Base-by-base conservation (phyloP, 2,113 vertebrate species). In the Cygnus atratus region DNA sequence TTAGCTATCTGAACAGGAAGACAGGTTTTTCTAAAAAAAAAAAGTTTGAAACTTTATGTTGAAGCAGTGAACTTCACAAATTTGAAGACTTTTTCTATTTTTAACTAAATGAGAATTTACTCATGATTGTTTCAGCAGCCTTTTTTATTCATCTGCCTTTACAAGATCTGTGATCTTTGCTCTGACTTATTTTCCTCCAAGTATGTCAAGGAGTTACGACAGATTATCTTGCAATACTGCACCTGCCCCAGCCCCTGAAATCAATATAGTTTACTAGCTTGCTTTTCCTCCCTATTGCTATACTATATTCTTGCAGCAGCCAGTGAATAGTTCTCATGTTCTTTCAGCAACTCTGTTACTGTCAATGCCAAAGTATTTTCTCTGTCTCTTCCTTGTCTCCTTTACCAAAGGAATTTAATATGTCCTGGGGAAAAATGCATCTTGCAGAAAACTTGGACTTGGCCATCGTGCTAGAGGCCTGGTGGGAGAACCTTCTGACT, bases 401-500 rank as follows among this genome's bases (percentile, higher is more conserved):
- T 89, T 94, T 71, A 90, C 50, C 96, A 73, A 96, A 94, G 61
- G 90, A 90, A 62, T 91, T 19, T 94, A 90, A 82, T 87, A 67
- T 91, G 92, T 92, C 82, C 84, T 93, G 95, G 84, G 93, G 89
- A 90, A 70, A 85, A 89, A 76, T 82, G 89, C 35, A 73, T 93
- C 87, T 85, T 26, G 0, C 90, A 91, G 87, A 86, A 88, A 85
- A 82, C 74, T 93, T 75, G 93, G 84, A 82, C 74, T 93, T 75
- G 93, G 84, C 87, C 84, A 82, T 95, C 39, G 80, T 93, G 18
- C 89, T 84, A 81, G 81, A 84, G 89, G 73, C 87, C 84, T 95
- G 87, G 84, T 87, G 95, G 95, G 92, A 95, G 68, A 94, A 92
- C 72, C 92, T 93, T 90, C 88, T 93, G 91, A 59, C 72, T 96